These are phyloP conservation scores for Mastomys natalensis DNA, from an alignment of 2,113 vertebrate species.

Conservation along the genomic window DNA sequence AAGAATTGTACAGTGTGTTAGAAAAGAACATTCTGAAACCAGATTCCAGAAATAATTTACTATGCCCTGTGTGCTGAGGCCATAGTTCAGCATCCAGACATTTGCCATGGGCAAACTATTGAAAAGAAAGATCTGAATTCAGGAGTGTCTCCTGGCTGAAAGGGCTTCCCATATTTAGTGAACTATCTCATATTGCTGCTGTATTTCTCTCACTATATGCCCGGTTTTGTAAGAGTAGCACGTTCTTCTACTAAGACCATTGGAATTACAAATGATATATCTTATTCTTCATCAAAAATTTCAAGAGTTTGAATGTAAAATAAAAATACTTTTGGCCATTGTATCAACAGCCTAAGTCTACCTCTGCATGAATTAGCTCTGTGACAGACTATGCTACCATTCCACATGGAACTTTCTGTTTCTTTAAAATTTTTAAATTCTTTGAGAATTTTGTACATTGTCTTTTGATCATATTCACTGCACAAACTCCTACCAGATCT, in stretches of 20 bases:
- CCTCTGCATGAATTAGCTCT: background rate
- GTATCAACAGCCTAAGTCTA: background rate
- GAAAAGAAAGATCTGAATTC: background rate
- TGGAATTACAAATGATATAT: background rate
- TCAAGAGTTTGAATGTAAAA: conserved; percentile 6
- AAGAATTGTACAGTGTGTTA: background rate
- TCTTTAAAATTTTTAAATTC: background rate
- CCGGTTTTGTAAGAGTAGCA: background rate
- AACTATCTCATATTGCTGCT: background rate
- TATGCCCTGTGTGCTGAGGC: no score
- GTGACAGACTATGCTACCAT: background rate
- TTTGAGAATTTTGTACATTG: no score
- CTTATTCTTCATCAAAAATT: background rate
- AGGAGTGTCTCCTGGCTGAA: background rate
- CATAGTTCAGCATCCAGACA: background rate
- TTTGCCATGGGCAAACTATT: background rate
- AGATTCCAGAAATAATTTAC: background rate
- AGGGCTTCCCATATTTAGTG: background rate
- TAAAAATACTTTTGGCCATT: background rate
- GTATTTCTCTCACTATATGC: background rate
- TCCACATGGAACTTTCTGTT: background rate
- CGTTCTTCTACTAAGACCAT: background rate
- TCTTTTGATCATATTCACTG: background rate
- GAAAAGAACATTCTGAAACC: background rate
- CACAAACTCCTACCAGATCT: background rate